These are phyloP conservation scores for Podarcis cretensis DNA, from an alignment of 2,113 vertebrate species.

Conservation along the genomic window DNA sequence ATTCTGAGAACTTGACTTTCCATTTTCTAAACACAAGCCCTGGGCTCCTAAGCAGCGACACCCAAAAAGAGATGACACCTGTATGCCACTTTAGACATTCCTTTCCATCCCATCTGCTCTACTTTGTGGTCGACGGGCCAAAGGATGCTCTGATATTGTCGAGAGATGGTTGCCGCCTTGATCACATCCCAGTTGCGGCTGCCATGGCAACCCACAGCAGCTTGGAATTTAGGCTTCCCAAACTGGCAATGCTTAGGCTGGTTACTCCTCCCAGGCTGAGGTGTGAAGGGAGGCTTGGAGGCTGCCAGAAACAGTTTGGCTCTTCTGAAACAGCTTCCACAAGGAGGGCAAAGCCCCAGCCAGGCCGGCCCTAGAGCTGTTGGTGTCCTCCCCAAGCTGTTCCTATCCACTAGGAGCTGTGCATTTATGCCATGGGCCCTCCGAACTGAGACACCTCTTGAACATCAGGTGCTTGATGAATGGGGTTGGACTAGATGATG, in stretches of 20 bases:
- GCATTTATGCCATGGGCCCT: no score
- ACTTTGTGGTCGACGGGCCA: not conserved
- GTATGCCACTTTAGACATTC: no score
- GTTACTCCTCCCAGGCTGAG: not conserved
- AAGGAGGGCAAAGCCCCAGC: not conserved
- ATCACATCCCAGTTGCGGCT: not conserved
- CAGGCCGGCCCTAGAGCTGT: not conserved
- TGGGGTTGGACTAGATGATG: no score
- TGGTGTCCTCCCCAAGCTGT: no score
- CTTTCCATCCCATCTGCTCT: no score
- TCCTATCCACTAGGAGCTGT: no score
- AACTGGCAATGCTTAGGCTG: not conserved
- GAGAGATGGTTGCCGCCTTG: not conserved
- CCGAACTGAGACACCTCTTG: no score
- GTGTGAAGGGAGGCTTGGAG: not conserved
- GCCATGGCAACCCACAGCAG: slow-evolving; percentile 16
- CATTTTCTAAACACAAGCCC: not conserved
- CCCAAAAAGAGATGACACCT: not conserved
- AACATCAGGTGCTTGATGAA: no score
- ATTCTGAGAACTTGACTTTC: not conserved
- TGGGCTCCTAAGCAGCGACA: not conserved
- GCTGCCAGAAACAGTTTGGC: not conserved
- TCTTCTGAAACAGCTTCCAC: no score
- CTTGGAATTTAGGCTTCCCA: not conserved
- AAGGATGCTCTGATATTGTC: not conserved